Conservation (phyloP, 2,113 vertebrate species). For the Danio rerio region GRCz12tu NC_133184.1:6742501-6743000, state of each 20-base stretch:
- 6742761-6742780: neutral
- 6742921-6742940: constrained; percentile 92
- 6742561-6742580: neutral
- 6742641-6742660: neutral
- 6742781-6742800: neutral
- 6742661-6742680: neutral
- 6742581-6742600: neutral
- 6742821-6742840: constrained; percentile 7
- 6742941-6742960: constrained; percentile 82
- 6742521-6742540: too few species aligned
- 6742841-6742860: neutral
- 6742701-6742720: neutral
- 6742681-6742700: neutral
- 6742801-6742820: neutral
- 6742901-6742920: constrained; percentile 85
- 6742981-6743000: constrained; percentile 75
- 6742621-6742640: too few species aligned
- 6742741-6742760: neutral
- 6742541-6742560: too few species aligned
- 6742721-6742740: neutral
- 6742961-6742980: constrained; percentile 90
- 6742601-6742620: neutral
- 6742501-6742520: too few species aligned
- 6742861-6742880: constrained; percentile 1
- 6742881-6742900: constrained; percentile 71